Evolutionary conservation across 2,888 invertebrate genomes (phyloP).

Genomic region (Drosophila yooni): DNA sequence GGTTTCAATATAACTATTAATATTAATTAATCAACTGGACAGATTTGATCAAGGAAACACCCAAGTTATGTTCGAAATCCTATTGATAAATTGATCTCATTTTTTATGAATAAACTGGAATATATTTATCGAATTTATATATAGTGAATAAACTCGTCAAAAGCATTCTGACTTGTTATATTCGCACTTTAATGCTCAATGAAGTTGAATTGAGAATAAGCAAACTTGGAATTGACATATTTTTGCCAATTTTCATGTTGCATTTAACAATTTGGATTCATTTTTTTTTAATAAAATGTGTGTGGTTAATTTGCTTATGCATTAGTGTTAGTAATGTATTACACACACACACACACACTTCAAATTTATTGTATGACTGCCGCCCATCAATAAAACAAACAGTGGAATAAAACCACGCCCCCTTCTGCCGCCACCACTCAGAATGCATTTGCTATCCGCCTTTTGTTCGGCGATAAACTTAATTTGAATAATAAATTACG

Average conservation of each 20-base stretch:
- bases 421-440: background rate
- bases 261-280: slow-evolving; percentile 59
- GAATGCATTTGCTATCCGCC: slow-evolving; percentile 46
- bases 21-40: too few relatives aligned
- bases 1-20: too few relatives aligned
- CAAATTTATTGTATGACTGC: slow-evolving; percentile 58
- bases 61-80: background rate
- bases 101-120: background rate
- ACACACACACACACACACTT: slow-evolving; percentile 34
- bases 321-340: slow-evolving; percentile 55
- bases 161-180: background rate
- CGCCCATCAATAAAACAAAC: slow-evolving; percentile 36
- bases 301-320: slow-evolving; percentile 54
- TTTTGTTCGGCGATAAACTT: slow-evolving; percentile 76
- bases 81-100: background rate
- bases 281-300: slow-evolving; percentile 62
- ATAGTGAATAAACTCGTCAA: too few relatives aligned
- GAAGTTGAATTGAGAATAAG: background rate
- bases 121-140: background rate
- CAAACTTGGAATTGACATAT: background rate
- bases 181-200: background rate
- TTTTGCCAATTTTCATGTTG: background rate
- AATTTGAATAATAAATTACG: slow-evolving; percentile 79
- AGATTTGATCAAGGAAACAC: background rate
- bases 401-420: slow-evolving; percentile 13